phyloP scores from a whole-genome alignment of 1,140 invertebrate genomes.

The Adelges cooleyi region DNA sequence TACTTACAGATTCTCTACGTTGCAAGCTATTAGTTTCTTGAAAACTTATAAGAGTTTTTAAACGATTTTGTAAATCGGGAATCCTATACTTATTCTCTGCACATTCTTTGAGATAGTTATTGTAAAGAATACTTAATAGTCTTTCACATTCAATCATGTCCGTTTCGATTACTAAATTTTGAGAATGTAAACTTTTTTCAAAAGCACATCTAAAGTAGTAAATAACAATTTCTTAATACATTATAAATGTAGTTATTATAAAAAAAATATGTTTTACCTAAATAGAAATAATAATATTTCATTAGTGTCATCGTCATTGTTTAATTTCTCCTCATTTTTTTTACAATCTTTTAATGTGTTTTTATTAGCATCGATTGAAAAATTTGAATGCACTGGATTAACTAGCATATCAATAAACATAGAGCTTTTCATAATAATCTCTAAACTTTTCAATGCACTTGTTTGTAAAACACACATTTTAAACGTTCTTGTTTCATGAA shows the following conservation, averaged over 20 bases:
- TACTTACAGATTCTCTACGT: conserved; percentile 24
- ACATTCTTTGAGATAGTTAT: conserved; percentile 24
- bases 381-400: conserved; percentile 15
- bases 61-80: conserved; percentile 25
- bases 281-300: conserved; percentile 9
- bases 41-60: conserved; percentile 25
- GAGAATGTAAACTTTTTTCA: conserved; percentile 18
- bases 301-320: conserved; percentile 1
- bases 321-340: neutral
- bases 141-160: conserved; percentile 23
- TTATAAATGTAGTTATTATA: too few relatives aligned
- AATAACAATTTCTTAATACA: too few relatives aligned
- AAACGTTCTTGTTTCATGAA: conserved; percentile 40
- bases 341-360: conserved; percentile 1
- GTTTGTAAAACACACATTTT: conserved; percentile 45
- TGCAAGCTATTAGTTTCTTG: conserved; percentile 20
- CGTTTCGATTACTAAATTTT: conserved; percentile 19
- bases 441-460: conserved; percentile 46
- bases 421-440: conserved; percentile 29
- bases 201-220: conserved; percentile 19
- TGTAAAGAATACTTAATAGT: conserved; percentile 19
- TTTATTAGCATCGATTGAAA: conserved; percentile 23
- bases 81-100: conserved; percentile 24
- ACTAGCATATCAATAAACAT: conserved; percentile 25
- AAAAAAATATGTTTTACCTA: neutral